These are phyloP conservation scores for Eucidaris tribuloides DNA, from an alignment of 35 echinoderm and acorn worm species.

Conservation along the genomic window DNA sequence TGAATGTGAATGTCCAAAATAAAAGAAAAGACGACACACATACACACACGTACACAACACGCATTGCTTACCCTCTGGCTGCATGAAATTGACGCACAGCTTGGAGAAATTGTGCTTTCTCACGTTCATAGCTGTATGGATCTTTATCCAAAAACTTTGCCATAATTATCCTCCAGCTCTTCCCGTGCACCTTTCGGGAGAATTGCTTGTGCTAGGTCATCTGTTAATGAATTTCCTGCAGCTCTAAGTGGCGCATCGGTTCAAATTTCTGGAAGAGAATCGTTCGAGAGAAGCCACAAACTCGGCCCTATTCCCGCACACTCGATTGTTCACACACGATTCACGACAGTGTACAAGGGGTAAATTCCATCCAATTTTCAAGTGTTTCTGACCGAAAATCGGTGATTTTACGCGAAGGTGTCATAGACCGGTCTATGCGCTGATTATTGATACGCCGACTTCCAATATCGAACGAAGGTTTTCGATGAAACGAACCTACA, in stretches of 20 bases:
- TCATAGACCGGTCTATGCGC: slow-evolving; percentile 57
- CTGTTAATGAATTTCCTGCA: slow-evolving; percentile 94
- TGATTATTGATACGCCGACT: slow-evolving; percentile 63
- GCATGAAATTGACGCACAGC: slow-evolving; percentile 83
- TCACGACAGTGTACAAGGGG: slow-evolving; percentile 42
- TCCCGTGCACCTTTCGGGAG: slow-evolving; percentile 60
- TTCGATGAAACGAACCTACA: slow-evolving; percentile 91
- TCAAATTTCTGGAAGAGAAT: slow-evolving; percentile 69
- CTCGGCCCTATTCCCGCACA: slow-evolving; percentile 54
- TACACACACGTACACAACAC: slow-evolving; percentile 17
- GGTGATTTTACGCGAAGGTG: slow-evolving; percentile 44
- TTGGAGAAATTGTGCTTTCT: slow-evolving; percentile 71
- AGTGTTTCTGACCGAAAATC: slow-evolving; percentile 50
- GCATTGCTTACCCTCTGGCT: slow-evolving; percentile 75
- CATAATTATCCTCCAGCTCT: slow-evolving; percentile 87
- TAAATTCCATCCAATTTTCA: slow-evolving; percentile 53
- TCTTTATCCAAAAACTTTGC: slow-evolving; percentile 98
- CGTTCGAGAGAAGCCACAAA: slow-evolving; percentile 49
- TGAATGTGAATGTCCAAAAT: slow-evolving; percentile 15
- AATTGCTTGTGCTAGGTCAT: slow-evolving; percentile 76
- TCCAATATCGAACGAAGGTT: slow-evolving; percentile 85
- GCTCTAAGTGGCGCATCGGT: slow-evolving; percentile 77
- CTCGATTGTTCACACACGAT: slow-evolving; percentile 34
- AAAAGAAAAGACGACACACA: slow-evolving; percentile 9
- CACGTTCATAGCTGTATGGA: slow-evolving; percentile 88